Evolutionary conservation across 2,888 invertebrate genomes (phyloP).

Genomic region (Nezara viridula): DNA sequence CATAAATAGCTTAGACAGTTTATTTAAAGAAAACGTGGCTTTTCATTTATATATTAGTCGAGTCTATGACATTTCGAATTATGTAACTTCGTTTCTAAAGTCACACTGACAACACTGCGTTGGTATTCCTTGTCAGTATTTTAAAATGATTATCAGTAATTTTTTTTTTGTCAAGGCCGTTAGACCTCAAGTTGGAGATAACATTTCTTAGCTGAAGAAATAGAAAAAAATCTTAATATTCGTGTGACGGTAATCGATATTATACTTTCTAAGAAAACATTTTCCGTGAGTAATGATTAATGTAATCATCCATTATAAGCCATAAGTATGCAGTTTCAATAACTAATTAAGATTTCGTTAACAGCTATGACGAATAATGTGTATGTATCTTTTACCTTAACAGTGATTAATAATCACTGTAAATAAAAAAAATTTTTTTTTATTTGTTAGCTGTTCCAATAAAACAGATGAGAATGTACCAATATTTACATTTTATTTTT

Average conservation of each 20-base stretch:
- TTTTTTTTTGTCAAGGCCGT: constrained; percentile 7
- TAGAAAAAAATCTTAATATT: not conserved
- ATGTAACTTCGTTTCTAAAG: not conserved
- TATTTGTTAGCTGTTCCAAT: not conserved
- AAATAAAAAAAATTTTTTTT: not conserved
- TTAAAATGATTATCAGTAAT: not conserved
- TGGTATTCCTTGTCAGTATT: constrained; percentile 22
- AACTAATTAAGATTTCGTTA: not conserved
- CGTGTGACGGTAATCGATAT: not conserved
- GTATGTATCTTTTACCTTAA: too few relatives aligned
- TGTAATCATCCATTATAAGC: not conserved
- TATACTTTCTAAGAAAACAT: not conserved
- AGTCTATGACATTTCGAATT: not conserved
- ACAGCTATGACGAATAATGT: too few relatives aligned
- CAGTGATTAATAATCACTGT: too few relatives aligned
- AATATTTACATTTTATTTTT: not conserved
- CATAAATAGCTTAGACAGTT: too few relatives aligned
- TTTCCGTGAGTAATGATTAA: not conserved
- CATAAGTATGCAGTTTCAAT: not conserved
- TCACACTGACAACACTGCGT: not conserved
- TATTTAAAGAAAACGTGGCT: too few relatives aligned
- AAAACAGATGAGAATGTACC: not conserved
- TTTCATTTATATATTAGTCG: not conserved
- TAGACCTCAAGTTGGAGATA: not conserved
- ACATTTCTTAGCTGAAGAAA: not conserved